Percentiles rank a stretch among this genome's conserved stretches.
These are phyloP conservation scores for Nomada fucata DNA, from an alignment of 2,888 invertebrate genomes.

Conservation along the genomic window DNA sequence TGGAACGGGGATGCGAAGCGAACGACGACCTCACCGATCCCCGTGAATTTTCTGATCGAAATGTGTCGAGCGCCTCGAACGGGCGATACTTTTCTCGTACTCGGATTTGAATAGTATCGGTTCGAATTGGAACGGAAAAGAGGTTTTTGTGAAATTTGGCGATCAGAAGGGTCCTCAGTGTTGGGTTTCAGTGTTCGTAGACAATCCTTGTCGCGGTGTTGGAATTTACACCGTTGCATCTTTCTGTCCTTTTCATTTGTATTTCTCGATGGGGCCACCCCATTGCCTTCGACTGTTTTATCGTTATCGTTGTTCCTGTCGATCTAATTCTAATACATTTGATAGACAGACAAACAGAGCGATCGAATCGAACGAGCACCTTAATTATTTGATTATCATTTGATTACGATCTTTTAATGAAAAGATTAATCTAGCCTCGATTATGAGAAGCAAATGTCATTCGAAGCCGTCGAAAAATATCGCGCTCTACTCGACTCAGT, in stretches of 20 bases:
- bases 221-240: too few relatives aligned
- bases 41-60: neutral
- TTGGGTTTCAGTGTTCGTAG: too few relatives aligned
- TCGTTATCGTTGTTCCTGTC: neutral
- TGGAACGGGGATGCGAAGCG: conserved; percentile 5
- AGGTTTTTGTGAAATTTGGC: too few relatives aligned
- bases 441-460: neutral
- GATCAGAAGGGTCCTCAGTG: too few relatives aligned
- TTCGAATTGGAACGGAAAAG: too few relatives aligned
- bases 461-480: too few relatives aligned
- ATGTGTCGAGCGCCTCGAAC: too few relatives aligned
- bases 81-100: too few relatives aligned
- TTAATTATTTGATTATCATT: neutral
- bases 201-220: too few relatives aligned
- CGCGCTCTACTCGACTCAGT: too few relatives aligned
- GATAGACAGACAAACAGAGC: neutral
- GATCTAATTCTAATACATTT: neutral
- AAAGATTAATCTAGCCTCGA: neutral
- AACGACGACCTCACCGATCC: conserved; percentile 14
- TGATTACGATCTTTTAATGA: neutral
- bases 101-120: too few relatives aligned
- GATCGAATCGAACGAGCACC: neutral
- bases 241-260: too few relatives aligned
- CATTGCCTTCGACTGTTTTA: neutral
- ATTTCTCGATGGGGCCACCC: neutral